A percentile compares a stretch with the other conserved stretches of the same genome.
Evolutionary conservation across 2,797 vertebrate genomes (phyloP).

Genomic region (Buceros bicornis): DNA sequence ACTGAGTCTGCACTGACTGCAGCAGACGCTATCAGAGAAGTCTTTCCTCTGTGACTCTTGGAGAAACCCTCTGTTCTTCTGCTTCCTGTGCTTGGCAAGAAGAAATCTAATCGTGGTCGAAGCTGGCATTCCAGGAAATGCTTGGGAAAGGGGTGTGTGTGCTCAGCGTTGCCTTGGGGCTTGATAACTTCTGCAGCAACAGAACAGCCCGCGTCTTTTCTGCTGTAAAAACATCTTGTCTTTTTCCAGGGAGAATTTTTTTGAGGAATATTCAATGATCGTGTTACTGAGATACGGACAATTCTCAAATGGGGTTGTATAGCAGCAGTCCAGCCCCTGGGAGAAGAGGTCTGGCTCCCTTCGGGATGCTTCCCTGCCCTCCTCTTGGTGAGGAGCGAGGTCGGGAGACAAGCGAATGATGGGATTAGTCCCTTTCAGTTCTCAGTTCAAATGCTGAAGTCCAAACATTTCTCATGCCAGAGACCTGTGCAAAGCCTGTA

Average conservation of each 20-base stretch:
- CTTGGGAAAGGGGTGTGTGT: conserved; percentile 7
- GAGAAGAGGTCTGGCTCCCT: neutral
- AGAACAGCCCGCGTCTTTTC: neutral
- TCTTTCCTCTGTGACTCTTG: conserved; percentile 39
- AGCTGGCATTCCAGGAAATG: conserved; percentile 72
- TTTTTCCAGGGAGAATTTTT: conserved; percentile 36
- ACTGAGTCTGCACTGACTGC: conserved; percentile 31
- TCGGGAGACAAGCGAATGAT: neutral
- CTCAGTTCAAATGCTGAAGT: conserved; percentile 44
- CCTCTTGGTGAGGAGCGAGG: neutral
- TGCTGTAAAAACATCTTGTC: conserved; percentile 20
- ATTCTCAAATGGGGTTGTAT: neutral
- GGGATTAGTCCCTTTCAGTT: neutral
- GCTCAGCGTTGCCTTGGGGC: neutral
- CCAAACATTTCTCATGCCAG: conserved; percentile 59
- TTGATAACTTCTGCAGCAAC: neutral
- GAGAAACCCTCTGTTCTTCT: conserved; percentile 31
- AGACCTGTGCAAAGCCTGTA: neutral
- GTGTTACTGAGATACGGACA: neutral
- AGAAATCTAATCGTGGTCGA: conserved; percentile 17
- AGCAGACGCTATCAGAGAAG: conserved; percentile 29
- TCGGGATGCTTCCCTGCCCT: neutral
- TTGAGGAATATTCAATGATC: neutral
- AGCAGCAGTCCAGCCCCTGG: neutral
- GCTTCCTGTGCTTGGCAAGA: conserved; percentile 41